phyloP scores from a whole-genome alignment of 35 echinoderm and acorn worm species.

The Nesometra sesokonis region DNA sequence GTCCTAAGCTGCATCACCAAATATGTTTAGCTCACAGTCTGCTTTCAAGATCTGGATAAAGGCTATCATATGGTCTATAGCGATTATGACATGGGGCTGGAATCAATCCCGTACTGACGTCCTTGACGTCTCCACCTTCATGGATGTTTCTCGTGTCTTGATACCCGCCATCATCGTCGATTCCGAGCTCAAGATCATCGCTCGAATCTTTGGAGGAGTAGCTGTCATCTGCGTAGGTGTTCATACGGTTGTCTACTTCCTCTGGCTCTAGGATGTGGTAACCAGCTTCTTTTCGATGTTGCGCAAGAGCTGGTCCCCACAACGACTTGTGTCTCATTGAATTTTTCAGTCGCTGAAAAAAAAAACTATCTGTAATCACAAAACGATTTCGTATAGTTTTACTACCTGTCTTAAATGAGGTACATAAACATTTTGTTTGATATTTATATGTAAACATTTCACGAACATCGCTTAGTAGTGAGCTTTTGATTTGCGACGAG shows the following conservation, averaged over 20 bases:
- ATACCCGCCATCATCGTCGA: background rate
- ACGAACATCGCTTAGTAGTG: too few species aligned
- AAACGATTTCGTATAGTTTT: too few species aligned
- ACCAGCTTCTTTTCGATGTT: conserved; percentile 7
- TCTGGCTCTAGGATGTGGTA: background rate
- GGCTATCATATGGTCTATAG: background rate
- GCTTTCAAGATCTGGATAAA: too few species aligned
- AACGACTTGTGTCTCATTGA: background rate
- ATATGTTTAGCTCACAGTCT: too few species aligned
- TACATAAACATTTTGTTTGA: too few species aligned
- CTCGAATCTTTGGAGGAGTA: background rate
- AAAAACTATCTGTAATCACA: too few species aligned
- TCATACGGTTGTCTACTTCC: background rate
- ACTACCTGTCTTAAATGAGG: too few species aligned
- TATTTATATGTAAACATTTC: too few species aligned
- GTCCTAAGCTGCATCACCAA: too few species aligned
- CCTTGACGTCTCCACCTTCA: background rate
- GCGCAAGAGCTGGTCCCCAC: background rate
- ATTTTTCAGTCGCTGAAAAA: background rate
- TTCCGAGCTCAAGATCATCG: background rate
- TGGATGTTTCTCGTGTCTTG: background rate
- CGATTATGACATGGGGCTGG: background rate
- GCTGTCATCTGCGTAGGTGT: background rate
- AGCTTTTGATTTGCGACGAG: too few species aligned
- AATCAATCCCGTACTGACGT: background rate